A percentile compares a stretch with the other conserved stretches of the same genome.
Evolutionary conservation across 2,113 vertebrate species (phyloP).

Genomic region (Colistium nudipinnis): DNA sequence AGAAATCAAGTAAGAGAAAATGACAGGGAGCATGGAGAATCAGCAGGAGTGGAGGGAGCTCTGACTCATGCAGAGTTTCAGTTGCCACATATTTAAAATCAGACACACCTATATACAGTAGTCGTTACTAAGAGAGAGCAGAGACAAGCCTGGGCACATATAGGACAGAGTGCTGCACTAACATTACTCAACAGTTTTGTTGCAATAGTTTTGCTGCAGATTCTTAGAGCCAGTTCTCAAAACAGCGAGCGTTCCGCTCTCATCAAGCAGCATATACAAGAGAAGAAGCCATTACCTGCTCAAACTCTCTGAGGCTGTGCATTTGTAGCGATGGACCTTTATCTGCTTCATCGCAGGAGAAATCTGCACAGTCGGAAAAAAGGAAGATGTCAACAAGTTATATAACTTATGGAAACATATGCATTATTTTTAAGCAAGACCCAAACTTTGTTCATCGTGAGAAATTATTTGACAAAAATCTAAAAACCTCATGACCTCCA

Average conservation of each 20-base stretch:
- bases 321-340: constrained; percentile 82
- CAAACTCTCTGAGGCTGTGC: constrained; percentile 89
- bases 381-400: background rate
- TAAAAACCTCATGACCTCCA: too few species aligned
- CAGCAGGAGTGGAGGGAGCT: background rate
- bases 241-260: background rate
- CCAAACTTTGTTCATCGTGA: too few species aligned
- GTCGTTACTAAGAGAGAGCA: constrained; percentile 19
- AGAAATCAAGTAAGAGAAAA: background rate
- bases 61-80: constrained; percentile 13
- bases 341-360: constrained; percentile 72
- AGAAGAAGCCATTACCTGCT: constrained; percentile 83
- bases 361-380: constrained; percentile 75
- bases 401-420: too few species aligned
- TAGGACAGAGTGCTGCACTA: background rate
- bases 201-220: background rate
- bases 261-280: background rate
- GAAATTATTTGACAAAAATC: too few species aligned
- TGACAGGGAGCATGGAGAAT: background rate
- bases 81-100: constrained; percentile 47
- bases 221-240: background rate
- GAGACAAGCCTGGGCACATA: constrained; percentile 32
- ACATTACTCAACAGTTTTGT: background rate
- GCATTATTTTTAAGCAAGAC: too few species aligned
- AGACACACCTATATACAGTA: constrained; percentile 31